Base-by-base conservation (phyloP, 2,888 invertebrate genomes). In the Pycnomerus fuliginosus region DNA sequence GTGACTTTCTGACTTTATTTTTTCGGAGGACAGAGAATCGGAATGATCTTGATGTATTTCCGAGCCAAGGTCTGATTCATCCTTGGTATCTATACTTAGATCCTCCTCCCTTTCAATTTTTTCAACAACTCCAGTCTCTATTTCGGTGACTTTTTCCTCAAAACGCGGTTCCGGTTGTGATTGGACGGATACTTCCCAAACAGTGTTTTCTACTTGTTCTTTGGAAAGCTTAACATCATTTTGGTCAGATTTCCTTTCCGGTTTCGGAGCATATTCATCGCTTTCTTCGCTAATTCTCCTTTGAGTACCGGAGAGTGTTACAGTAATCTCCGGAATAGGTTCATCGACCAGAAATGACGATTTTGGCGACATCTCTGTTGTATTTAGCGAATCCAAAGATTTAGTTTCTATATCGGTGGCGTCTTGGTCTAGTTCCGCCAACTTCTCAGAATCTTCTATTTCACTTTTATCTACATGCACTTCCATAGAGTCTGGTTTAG, bases 401-500 rank as follows among this genome's bases (percentile, higher is more conserved):
- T 66, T 67, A 2, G 60, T 58, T 61, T 72, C 71, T 23, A 66
- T 44, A 40, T 66, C 67, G 22, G 69, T 70, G 12, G 62, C 55
- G 35, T 72, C 72, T 56, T 69, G 70, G 38, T 74, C 73, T 14
- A 69, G 45, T 42, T 76, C 75, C 14, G 65, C 64, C n/a, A 69
- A 60, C 58, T 75, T 76, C 61, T 76, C 75, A 1, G 73, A 73
- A 46, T 72, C 71, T 64, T 76, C 74, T 16, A 70, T 63, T 61
- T 76, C 76, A 52, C 74, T 74, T 61, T 76, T 76, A 50, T 76
- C 76, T 5, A 77, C 72, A 48, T 76, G 74, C 2, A 75, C 74
- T 61, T 76, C 76, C 60, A 74, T 61, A 0, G 74, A 74, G 56
- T 74, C 73, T 1, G 72, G 71, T 60, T 72, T 73, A 2, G 70